Conservation (phyloP, 2,888 invertebrate genomes). For the Agonopterix subpropinquella region DNA sequence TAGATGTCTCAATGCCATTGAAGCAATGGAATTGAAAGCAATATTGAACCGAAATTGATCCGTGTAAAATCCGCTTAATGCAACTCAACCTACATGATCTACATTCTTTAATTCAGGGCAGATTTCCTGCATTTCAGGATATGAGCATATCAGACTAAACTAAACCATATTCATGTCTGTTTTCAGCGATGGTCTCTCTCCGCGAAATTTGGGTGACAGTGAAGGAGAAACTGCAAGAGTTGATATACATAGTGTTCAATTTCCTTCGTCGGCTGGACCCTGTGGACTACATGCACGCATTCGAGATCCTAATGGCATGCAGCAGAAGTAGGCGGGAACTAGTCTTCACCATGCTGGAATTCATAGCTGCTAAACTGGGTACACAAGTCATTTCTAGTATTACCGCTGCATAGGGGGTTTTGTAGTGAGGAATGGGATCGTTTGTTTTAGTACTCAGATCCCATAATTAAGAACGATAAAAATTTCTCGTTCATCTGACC, state of each 20-base stretch:
- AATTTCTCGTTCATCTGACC: neutral
- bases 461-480: neutral
- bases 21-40: too few species aligned
- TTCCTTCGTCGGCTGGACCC: slow-evolving; percentile 42
- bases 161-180: too few species aligned
- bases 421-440: too few species aligned
- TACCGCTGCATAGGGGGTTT: slow-evolving; percentile 21
- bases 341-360: slow-evolving; percentile 47
- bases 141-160: too few species aligned
- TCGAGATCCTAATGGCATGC: slow-evolving; percentile 44
- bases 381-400: slow-evolving; percentile 43
- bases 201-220: slow-evolving; percentile 48
- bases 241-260: slow-evolving; percentile 51
- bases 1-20: too few species aligned
- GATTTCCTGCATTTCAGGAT: too few species aligned
- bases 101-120: too few species aligned
- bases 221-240: slow-evolving; percentile 42
- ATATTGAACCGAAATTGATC: too few species aligned
- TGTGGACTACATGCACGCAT: slow-evolving; percentile 37
- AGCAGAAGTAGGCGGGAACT: slow-evolving; percentile 37
- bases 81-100: too few species aligned
- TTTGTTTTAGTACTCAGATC: neutral
- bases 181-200: slow-evolving; percentile 46
- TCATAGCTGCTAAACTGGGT: slow-evolving; percentile 45
- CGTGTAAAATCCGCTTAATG: too few species aligned